These are phyloP conservation scores for Psittacus erithacus DNA, from an alignment of 2,113 vertebrate genomes.

Conservation along the genomic window DNA sequence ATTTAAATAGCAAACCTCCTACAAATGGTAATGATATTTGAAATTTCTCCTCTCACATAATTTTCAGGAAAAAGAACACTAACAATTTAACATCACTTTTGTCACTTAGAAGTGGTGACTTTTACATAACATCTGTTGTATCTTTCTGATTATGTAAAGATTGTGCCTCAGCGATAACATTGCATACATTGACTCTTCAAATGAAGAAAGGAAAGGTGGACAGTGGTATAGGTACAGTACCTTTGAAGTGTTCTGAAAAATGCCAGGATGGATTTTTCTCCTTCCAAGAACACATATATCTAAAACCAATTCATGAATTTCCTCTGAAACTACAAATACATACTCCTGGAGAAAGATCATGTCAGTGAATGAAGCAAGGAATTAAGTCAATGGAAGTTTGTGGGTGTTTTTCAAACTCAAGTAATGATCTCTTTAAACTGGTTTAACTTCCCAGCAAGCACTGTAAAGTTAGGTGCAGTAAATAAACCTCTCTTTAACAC, in stretches of 20 bases:
- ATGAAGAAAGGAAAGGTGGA: neutral
- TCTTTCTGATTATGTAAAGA: neutral
- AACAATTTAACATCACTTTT: neutral
- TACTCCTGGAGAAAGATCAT: neutral
- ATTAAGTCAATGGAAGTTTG: neutral
- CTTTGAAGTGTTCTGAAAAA: slow-evolving; percentile 4
- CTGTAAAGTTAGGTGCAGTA: slow-evolving; percentile 53
- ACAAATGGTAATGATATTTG: neutral
- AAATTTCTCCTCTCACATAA: neutral
- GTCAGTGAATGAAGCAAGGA: neutral
- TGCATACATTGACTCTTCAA: neutral
- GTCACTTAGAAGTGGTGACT: neutral
- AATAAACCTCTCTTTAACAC: slow-evolving; percentile 34
- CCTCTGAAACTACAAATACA: neutral
- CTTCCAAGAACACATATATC: neutral
- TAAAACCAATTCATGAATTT: neutral
- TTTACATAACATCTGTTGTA: neutral
- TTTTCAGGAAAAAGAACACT: neutral
- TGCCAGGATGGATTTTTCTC: neutral
- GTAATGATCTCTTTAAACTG: neutral
- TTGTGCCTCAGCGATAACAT: neutral
- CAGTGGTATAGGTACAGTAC: neutral
- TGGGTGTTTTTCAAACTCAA: neutral
- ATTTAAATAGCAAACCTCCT: neutral
- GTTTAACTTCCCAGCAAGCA: slow-evolving; percentile 40